Evolutionary conservation across 2,888 invertebrate species (phyloP).

Genomic region (Podotricha telesiphe): DNA sequence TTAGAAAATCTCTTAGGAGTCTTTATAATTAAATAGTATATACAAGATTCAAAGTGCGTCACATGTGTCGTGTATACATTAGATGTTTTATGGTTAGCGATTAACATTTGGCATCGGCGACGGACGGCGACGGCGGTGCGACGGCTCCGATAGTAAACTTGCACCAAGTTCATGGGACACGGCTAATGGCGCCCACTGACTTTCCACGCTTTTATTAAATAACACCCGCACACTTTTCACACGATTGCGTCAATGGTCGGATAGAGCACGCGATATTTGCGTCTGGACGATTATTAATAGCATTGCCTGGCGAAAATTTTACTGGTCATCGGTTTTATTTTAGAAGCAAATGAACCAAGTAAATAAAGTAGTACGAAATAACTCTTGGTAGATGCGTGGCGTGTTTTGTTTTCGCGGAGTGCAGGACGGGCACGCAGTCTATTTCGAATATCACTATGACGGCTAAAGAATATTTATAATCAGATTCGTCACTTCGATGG

Average conservation of each 20-base stretch:
- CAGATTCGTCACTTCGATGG: constrained; percentile 69
- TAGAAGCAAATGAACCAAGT: constrained; percentile 71
- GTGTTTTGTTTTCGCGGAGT: constrained; percentile 66
- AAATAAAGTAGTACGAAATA: constrained; percentile 76
- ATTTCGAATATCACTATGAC: constrained; percentile 61
- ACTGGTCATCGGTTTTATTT: constrained; percentile 77
- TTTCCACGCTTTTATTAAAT: constrained; percentile 75
- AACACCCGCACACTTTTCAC: constrained; percentile 77
- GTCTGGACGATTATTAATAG: constrained; percentile 77
- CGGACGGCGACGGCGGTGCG: constrained; percentile 42
- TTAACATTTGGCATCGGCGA: constrained; percentile 42
- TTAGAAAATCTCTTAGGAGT: constrained; percentile 1
- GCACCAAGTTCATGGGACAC: constrained; percentile 72
- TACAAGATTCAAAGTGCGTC: constrained; percentile 37
- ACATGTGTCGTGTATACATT: constrained; percentile 40
- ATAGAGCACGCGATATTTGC: constrained; percentile 73
- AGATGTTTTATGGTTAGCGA: constrained; percentile 44
- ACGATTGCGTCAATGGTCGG: constrained; percentile 80
- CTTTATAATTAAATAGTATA: constrained; percentile 18
- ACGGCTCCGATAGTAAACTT: constrained; percentile 47
- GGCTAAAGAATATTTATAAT: constrained; percentile 74
- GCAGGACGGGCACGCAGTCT: constrained; percentile 58
- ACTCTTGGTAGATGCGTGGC: constrained; percentile 60
- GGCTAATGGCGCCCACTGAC: constrained; percentile 63
- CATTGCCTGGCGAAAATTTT: constrained; percentile 74